Evolutionary conservation across 1,140 invertebrate species (phyloP).

Genomic region (Stegodyphus mimosarum): DNA sequence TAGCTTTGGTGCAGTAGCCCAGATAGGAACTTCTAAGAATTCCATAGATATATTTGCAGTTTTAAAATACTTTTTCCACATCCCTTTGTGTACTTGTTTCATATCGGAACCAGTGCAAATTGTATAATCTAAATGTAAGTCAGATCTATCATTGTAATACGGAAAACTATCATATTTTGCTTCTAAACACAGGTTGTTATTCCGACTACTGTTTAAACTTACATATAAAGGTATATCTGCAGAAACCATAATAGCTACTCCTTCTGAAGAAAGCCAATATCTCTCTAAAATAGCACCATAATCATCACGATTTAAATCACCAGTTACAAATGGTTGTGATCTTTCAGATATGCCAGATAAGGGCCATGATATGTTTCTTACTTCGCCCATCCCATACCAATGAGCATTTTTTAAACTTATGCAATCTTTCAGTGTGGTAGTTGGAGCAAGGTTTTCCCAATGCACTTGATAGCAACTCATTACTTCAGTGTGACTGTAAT

Average conservation of each 20-base stretch:
- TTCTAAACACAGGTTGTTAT: slow-evolving; percentile 78
- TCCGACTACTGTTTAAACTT: slow-evolving; percentile 64
- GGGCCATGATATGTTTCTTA: slow-evolving; percentile 81
- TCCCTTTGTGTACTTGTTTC: slow-evolving; percentile 77
- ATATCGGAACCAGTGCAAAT: slow-evolving; percentile 85
- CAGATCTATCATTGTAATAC: slow-evolving; percentile 80
- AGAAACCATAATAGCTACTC: slow-evolving; percentile 81
- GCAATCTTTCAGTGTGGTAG: slow-evolving; percentile 79
- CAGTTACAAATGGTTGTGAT: slow-evolving; percentile 83
- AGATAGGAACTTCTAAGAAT: slow-evolving; percentile 63
- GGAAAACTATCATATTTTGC: slow-evolving; percentile 76
- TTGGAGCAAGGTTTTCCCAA: slow-evolving; percentile 78
- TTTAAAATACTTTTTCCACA: slow-evolving; percentile 73
- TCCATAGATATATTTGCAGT: slow-evolving; percentile 35
- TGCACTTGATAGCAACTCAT: slow-evolving; percentile 79
- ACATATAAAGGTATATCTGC: slow-evolving; percentile 82
- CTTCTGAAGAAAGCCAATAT: slow-evolving; percentile 87
- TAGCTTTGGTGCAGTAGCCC: slow-evolving; percentile 62
- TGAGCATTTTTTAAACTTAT: slow-evolving; percentile 75
- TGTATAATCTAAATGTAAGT: slow-evolving; percentile 82
- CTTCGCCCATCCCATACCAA: slow-evolving; percentile 77
- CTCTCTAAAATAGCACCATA: slow-evolving; percentile 84
- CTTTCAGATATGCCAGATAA: slow-evolving; percentile 78
- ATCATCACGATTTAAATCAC: slow-evolving; percentile 74
- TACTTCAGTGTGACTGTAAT: slow-evolving; percentile 48